phyloP scores from a whole-genome alignment of 2,113 vertebrate genomes.

The Theristicus caerulescens region DNA sequence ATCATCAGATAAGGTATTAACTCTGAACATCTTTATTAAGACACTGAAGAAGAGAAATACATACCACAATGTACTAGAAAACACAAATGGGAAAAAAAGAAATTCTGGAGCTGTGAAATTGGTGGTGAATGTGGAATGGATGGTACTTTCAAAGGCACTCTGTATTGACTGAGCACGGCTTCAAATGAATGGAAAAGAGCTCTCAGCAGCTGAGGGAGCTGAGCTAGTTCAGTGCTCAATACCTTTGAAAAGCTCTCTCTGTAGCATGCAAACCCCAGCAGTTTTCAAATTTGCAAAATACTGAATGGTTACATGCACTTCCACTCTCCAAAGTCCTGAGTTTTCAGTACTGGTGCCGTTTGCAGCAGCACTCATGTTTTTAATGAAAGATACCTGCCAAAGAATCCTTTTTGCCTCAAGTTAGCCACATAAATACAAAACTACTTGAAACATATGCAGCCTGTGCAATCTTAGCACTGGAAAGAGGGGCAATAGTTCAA shows the following conservation, averaged over 20 bases:
- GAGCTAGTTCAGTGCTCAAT: background rate
- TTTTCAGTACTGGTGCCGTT: background rate
- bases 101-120: background rate
- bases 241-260: background rate
- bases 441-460: background rate
- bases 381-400: background rate
- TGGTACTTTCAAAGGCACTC: background rate
- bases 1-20: background rate
- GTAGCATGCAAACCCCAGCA: background rate
- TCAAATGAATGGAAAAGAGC: background rate
- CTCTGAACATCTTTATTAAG: background rate
- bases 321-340: background rate
- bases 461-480: background rate
- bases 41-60: background rate
- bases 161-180: background rate
- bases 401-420: background rate
- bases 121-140: background rate
- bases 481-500: background rate
- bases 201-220: background rate
- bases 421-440: background rate
- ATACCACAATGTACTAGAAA: background rate
- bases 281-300: background rate
- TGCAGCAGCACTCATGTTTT: background rate
- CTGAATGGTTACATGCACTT: background rate
- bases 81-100: background rate